These are phyloP conservation scores for Littorina saxatilis DNA, from an alignment of 1,140 invertebrate genomes.

Conservation along the genomic window DNA sequence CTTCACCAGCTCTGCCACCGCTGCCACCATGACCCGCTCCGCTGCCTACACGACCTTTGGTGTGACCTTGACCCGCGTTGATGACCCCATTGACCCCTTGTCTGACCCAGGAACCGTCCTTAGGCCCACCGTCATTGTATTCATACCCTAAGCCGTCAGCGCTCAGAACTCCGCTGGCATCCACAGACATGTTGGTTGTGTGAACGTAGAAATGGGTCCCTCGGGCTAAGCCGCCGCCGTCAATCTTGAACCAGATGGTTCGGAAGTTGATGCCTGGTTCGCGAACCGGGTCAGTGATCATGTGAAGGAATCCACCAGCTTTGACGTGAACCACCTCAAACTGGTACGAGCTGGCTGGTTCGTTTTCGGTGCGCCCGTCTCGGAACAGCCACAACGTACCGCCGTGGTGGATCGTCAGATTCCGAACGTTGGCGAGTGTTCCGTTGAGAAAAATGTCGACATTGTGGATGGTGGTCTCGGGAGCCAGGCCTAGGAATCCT, in stretches of 20 bases:
- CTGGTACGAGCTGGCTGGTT: slow-evolving; percentile 50
- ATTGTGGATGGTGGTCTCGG: slow-evolving; percentile 59
- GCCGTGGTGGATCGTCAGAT: slow-evolving; percentile 63
- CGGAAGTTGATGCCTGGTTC: slow-evolving; percentile 56
- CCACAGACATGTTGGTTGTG: slow-evolving; percentile 62
- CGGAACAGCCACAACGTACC: slow-evolving; percentile 60
- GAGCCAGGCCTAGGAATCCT: slow-evolving; percentile 62
- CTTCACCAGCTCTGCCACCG: slow-evolving; percentile 57
- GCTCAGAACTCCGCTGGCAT: slow-evolving; percentile 57
- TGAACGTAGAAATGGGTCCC: slow-evolving; percentile 60
- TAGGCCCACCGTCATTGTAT: slow-evolving; percentile 46
- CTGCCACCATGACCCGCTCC: slow-evolving; percentile 67
- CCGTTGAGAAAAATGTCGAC: slow-evolving; percentile 65
- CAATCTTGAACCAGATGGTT: slow-evolving; percentile 55
- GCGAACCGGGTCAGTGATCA: slow-evolving; percentile 60
- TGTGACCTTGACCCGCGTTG: slow-evolving; percentile 60
- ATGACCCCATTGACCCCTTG: slow-evolving; percentile 58
- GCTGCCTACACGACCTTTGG: slow-evolving; percentile 40
- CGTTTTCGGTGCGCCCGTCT: slow-evolving; percentile 50
- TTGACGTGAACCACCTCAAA: slow-evolving; percentile 65
- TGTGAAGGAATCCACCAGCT: slow-evolving; percentile 59
- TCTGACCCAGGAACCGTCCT: slow-evolving; percentile 31
- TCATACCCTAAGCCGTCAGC: slow-evolving; percentile 64
- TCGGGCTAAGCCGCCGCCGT: slow-evolving; percentile 60
- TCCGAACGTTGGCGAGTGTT: slow-evolving; percentile 60